Evolutionary conservation across 2,888 invertebrate species (phyloP).

Genomic region (Caenorhabditis parvicauda): DNA sequence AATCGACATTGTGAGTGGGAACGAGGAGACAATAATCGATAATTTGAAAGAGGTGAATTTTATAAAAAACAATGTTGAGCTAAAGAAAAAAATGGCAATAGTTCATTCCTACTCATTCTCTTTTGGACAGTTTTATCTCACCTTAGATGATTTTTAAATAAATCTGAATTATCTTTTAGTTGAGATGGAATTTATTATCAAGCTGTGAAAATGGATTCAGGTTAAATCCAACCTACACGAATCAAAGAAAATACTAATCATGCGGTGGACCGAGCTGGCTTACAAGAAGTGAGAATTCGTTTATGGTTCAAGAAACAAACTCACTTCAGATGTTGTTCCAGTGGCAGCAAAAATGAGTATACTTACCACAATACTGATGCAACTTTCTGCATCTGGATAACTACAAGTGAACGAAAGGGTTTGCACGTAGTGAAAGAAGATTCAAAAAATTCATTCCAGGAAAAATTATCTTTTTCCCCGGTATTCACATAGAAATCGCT

Average conservation of each 20-base stretch:
- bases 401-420: slow-evolving; percentile 31
- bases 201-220: slow-evolving; percentile 1
- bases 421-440: slow-evolving; percentile 2
- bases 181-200: no score
- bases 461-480: slow-evolving; percentile 42
- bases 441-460: slow-evolving; percentile 11
- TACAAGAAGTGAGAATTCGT: no score
- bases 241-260: slow-evolving; percentile 10
- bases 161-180: no score
- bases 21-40: no score
- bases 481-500: slow-evolving; percentile 40
- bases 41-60: no score
- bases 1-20: no score
- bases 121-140: no score
- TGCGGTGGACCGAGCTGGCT: slow-evolving; percentile 24
- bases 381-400: slow-evolving; percentile 36
- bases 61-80: no score
- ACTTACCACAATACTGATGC: slow-evolving; percentile 20
- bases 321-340: slow-evolving; percentile 19
- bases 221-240: slow-evolving; percentile 12
- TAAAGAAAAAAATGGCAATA: no score
- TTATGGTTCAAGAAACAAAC: no score
- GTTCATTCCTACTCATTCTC: no score
- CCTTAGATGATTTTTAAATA: no score
- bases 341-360: slow-evolving; percentile 26